These are phyloP conservation scores for Sinhomidia bicolor DNA, from an alignment of 2,888 invertebrate species.

Conservation along the genomic window DNA sequence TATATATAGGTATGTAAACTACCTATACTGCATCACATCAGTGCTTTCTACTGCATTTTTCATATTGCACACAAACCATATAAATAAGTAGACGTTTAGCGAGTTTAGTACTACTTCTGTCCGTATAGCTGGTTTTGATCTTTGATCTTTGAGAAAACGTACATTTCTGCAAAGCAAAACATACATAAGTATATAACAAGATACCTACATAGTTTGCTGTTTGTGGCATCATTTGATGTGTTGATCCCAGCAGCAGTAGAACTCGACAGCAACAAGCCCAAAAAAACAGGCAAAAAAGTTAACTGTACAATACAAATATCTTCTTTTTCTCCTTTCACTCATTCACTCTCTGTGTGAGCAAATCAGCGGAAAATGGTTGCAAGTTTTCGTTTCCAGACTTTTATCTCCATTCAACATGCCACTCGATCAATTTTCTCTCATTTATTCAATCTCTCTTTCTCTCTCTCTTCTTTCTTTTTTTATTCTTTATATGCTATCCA, in stretches of 20 bases:
- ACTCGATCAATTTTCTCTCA: slow-evolving; percentile 78
- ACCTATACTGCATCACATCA: too few species aligned
- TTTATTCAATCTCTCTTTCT: slow-evolving; percentile 70
- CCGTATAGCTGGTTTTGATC: not conserved
- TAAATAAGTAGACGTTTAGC: not conserved
- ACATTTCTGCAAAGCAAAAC: too few species aligned
- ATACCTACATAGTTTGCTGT: not conserved
- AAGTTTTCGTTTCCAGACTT: slow-evolving; percentile 71
- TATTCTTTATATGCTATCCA: slow-evolving; percentile 47
- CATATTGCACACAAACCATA: too few species aligned
- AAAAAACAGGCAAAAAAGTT: slow-evolving; percentile 45
- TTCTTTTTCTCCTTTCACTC: slow-evolving; percentile 47
- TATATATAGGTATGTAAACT: too few species aligned
- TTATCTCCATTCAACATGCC: slow-evolving; percentile 76
- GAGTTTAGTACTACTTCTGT: slow-evolving; percentile 19
- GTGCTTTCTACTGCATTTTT: too few species aligned
- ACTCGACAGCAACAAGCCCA: slow-evolving; percentile 36
- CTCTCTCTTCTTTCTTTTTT: slow-evolving; percentile 40
- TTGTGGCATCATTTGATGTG: slow-evolving; percentile 1
- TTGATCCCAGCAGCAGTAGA: slow-evolving; percentile 6
- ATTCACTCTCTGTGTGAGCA: slow-evolving; percentile 54
- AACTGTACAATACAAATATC: slow-evolving; percentile 50
- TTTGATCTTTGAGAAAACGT: not conserved
- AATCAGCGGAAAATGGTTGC: slow-evolving; percentile 70
- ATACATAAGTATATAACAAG: not conserved